Base-by-base conservation (phyloP, 1,140 invertebrate genomes). In the Polyergus mexicanus region DNA sequence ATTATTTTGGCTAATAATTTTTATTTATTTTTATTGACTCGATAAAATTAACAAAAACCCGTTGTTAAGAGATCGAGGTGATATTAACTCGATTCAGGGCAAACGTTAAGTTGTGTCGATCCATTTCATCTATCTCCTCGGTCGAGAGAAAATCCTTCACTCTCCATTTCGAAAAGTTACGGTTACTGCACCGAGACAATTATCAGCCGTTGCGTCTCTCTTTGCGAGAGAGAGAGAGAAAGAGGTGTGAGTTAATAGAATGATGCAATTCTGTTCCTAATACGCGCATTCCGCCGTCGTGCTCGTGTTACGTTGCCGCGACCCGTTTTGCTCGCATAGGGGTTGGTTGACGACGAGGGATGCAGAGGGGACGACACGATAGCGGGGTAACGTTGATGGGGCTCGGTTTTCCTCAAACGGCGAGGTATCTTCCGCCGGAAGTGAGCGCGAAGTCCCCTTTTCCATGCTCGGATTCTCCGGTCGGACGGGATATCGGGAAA, bases 351-450 rank as follows among this genome's bases (percentile, higher is more conserved):
- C 8, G 3, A 10, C 56, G 38, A 28, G 22, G 22, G 25, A 16
- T 58, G 13, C 10, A 58, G 25, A 19, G 11, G 22, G 19, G 10
- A 25, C 68, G 54, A 58, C n/a, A 32, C 44, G 47, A 28, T 22
- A 68, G 76, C 63, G 28, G n/a, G 28, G n/a, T 78, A 78, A 78
- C 65, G 77, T 71, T 56, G 47, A 80, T n/a, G 51, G 51, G 16
- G 13, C n/a, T 35, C 75, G 41, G 60, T 78, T 72, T 44, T 38
- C 13, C 47, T 16, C 44, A 78, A 66, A 44, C 58, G 60, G 44
- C 75, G 51, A 65, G 66, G 62, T 35, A 58, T 81, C 51, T 51
- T 25, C 63, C 3, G 11, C 3, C 19, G 25, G 22, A 63, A 44
- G 44, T 56, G 19, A 69, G 7, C 19, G 22, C 6, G 38, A 13